Base-by-base conservation (phyloP, 2,797 vertebrate genomes). In the Salmo trutta region DNA sequence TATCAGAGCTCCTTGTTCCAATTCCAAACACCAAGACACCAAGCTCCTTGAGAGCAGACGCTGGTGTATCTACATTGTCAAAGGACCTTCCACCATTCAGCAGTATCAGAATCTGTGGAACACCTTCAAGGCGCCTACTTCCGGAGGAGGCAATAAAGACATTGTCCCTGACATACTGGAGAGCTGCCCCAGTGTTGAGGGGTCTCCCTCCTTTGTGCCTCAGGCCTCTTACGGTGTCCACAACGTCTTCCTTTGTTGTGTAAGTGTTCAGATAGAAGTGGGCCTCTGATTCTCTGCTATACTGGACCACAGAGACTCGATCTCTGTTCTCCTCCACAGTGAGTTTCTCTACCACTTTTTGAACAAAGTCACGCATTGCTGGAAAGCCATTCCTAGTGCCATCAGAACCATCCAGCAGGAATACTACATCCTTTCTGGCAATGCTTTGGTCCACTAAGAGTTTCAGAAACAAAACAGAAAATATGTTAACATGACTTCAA, bases 361-460 rank as follows among this genome's bases (percentile, higher is more conserved):
- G 36, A 41, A 41, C 36, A 41, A 93, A 93, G 64, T 76, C 85
- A 81, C 83, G 76, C 71, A 92, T 79, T 82, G 81, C 78, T 16
- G 77, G 21, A 83, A 92, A 93, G 64, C 85, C 78, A 86, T 75
- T 86, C 78, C 79, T 76, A 80, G 87, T 93, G 70, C 83, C 88
- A 83, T 93, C 89, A 29, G 92, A 91, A n/a, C 91, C 90, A 85
- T 93, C 93, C 86, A 93, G 74, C 81, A 94, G 87, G 86, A 94
- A 93, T 52, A 94, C 92, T 88, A 94, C 69, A 83, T 94, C 91
- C 10, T 66, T 66, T 66, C 64, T 66, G 64, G 64, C 24, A n/a
- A n/a, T 56, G 16, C 14, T 56, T 56, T 56, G 54, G 16, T 56
- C 54, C 54, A 56, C 54, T 56, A 56, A n/a, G 54, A 56, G 54